These are phyloP conservation scores for Coreoperca whiteheadi DNA, from an alignment of 2,113 vertebrate genomes.

Conservation along the genomic window DNA sequence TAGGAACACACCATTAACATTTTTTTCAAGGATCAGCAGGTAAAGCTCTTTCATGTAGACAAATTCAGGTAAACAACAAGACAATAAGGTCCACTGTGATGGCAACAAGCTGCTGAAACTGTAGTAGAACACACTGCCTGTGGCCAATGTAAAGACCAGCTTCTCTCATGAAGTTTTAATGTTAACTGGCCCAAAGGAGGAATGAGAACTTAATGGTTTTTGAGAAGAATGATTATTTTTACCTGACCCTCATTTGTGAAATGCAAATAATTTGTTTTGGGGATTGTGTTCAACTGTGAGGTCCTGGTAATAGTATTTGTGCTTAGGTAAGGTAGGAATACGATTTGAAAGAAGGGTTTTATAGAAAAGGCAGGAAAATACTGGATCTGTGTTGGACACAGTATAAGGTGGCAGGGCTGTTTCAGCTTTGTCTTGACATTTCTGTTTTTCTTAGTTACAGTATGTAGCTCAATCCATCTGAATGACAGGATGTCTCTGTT, in stretches of 20 bases:
- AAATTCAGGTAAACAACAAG: background rate
- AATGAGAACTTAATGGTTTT: conserved; percentile 17
- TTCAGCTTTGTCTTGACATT: conserved; percentile 1
- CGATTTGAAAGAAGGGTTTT: background rate
- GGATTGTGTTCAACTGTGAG: background rate
- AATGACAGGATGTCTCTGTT: conserved; percentile 1
- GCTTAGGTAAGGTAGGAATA: background rate
- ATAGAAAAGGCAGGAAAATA: background rate
- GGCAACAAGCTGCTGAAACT: background rate
- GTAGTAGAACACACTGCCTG: background rate
- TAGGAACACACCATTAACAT: background rate
- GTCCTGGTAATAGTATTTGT: background rate
- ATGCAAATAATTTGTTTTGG: background rate
- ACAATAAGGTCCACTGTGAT: background rate
- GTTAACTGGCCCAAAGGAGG: conserved; percentile 12
- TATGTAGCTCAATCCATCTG: conserved; percentile 9
- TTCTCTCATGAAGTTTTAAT: conserved; percentile 44
- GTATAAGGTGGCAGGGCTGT: background rate
- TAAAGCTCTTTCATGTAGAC: background rate
- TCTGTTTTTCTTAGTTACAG: background rate
- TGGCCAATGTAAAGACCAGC: conserved; percentile 2
- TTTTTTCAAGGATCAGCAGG: background rate
- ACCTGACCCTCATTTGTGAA: background rate
- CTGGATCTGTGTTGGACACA: background rate
- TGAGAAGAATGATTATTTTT: background rate